phyloP scores from a whole-genome alignment of 2,113 vertebrate species.

The Nibea albiflora region DNA sequence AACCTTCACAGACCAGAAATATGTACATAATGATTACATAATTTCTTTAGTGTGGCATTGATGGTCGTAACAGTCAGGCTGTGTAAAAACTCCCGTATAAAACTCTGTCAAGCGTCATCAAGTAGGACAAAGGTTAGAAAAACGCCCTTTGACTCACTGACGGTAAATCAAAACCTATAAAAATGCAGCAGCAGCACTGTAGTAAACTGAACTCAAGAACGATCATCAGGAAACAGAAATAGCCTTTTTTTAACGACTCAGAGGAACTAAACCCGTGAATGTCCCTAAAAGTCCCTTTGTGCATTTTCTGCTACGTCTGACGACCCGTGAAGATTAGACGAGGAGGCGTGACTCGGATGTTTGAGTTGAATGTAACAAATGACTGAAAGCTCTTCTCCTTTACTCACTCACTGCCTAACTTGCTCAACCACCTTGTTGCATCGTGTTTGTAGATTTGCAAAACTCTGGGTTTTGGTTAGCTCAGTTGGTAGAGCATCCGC shows the following conservation, averaged over 20 bases:
- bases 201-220: neutral
- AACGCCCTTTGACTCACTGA: constrained; percentile 30
- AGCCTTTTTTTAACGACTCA: neutral
- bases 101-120: neutral
- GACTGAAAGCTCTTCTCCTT: too few species aligned
- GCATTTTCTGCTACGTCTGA: neutral
- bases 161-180: neutral
- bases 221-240: neutral
- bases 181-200: neutral
- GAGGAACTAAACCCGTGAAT: neutral
- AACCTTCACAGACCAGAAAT: neutral
- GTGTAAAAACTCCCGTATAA: constrained; percentile 12
- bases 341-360: neutral
- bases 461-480: too few species aligned
- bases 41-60: neutral
- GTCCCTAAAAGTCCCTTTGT: neutral
- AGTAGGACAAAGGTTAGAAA: constrained; percentile 49
- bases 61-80: neutral
- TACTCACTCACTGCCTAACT: too few species aligned
- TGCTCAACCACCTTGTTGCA: too few species aligned
- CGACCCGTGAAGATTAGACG: neutral
- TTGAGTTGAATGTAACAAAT: neutral
- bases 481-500: too few species aligned
- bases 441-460: too few species aligned
- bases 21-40: neutral